These are phyloP conservation scores for Pangasius macronema DNA, from an alignment of 2,797 vertebrate species.

Conservation along the genomic window DNA sequence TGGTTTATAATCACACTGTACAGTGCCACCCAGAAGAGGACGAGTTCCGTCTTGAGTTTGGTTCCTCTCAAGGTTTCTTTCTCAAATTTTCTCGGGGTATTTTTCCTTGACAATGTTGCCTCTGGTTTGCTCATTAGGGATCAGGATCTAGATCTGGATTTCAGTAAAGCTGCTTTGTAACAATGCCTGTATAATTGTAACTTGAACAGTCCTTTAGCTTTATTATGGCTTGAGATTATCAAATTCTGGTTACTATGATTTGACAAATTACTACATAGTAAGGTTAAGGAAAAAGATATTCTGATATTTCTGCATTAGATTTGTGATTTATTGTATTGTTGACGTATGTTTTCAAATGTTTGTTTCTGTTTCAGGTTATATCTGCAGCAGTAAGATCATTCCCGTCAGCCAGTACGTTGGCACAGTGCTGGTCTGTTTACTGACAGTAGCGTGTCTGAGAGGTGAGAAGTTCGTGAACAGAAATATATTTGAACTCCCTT, in stretches of 20 bases:
- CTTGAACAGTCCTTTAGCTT: neutral
- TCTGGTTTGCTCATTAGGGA: neutral
- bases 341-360: neutral
- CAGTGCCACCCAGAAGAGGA: neutral
- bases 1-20: neutral
- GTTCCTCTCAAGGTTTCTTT: neutral
- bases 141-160: neutral
- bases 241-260: neutral
- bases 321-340: neutral
- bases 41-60: neutral
- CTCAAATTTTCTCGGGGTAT: neutral
- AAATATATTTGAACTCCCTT: neutral
- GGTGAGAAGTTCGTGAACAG: slow-evolving; percentile 69
- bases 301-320: neutral
- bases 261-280: neutral
- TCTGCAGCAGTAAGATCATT: slow-evolving; percentile 85
- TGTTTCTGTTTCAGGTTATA: slow-evolving; percentile 75
- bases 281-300: neutral
- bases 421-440: slow-evolving; percentile 82
- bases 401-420: slow-evolving; percentile 86
- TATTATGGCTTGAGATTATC: neutral
- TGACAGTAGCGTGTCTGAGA: slow-evolving; percentile 89
- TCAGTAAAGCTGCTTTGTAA: neutral
- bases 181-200: too few species aligned
- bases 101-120: neutral